Evolutionary conservation across 2,113 vertebrate genomes (phyloP).

Genomic region (Ammodytes dubius): DNA sequence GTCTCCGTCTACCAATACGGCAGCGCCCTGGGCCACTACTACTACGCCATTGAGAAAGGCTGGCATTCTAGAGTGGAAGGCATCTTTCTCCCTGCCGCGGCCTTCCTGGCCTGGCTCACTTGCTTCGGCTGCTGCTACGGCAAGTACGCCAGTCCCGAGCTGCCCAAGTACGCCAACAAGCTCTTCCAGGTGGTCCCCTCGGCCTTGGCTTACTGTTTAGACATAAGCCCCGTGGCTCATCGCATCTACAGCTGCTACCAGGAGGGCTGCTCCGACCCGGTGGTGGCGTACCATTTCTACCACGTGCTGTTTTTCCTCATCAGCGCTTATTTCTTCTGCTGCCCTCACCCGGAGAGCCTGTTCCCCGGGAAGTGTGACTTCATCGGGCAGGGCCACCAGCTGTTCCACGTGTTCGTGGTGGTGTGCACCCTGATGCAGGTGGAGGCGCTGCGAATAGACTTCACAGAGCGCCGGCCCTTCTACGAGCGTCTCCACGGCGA

Average conservation of each 20-base stretch:
- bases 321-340: conserved; percentile 93
- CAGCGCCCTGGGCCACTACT: conserved; percentile 93
- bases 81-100: conserved; percentile 88
- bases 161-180: conserved; percentile 83
- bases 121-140: conserved; percentile 94
- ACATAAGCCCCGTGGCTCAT: conserved; percentile 94
- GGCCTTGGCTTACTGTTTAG: conserved; percentile 91
- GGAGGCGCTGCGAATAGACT: conserved; percentile 93
- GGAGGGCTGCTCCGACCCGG: conserved; percentile 77
- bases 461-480: conserved; percentile 85
- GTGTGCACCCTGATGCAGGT: conserved; percentile 94
- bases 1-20: conserved; percentile 95
- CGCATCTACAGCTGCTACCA: conserved; percentile 87
- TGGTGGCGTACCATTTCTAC: conserved; percentile 90
- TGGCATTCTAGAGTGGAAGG: conserved; percentile 87
- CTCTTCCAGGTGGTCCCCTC: conserved; percentile 95
- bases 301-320: conserved; percentile 94
- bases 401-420: conserved; percentile 93
- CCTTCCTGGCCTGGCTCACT: conserved; percentile 93
- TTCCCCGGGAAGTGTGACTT: conserved; percentile 93
- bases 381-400: conserved; percentile 95
- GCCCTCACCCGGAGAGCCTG: conserved; percentile 93
- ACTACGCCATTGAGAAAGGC: conserved; percentile 90
- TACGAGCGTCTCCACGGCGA: conserved; percentile 89
- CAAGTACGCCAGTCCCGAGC: conserved; percentile 86